Evolutionary conservation across 2,888 invertebrate genomes (phyloP).

Genomic region (Tuberolachnus salignus): DNA sequence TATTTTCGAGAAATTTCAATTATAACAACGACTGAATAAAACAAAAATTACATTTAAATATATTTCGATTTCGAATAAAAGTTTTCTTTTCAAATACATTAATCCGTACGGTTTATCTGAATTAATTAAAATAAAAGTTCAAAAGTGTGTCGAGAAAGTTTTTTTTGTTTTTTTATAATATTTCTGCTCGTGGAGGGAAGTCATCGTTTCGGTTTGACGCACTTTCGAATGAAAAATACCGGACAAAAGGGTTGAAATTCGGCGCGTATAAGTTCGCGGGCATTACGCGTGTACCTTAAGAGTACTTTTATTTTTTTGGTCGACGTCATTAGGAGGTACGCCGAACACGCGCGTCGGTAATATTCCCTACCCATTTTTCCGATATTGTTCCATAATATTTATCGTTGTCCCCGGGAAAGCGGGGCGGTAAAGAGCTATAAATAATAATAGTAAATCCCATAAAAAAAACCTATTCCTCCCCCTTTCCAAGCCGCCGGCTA

Average conservation of each 20-base stretch:
- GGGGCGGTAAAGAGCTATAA: not conserved
- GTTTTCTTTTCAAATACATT: not conserved
- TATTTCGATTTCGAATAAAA: not conserved
- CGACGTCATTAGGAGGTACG: not conserved
- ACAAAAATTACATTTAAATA: too few species aligned
- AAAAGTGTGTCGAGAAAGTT: not conserved
- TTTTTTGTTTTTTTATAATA: not conserved
- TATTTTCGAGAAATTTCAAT: too few species aligned
- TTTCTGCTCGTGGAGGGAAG: not conserved
- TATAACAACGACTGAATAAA: too few species aligned
- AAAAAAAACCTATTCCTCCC: slow-evolving; percentile 10
- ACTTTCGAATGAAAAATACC: not conserved
- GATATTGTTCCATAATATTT: slow-evolving; percentile 3
- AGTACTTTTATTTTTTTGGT: not conserved
- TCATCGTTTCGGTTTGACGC: not conserved
- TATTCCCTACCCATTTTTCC: slow-evolving; percentile 11
- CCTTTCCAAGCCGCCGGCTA: not conserved
- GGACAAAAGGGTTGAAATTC: not conserved
- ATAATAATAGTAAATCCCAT: slow-evolving; percentile 24
- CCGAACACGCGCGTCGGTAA: not conserved
- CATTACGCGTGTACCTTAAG: not conserved
- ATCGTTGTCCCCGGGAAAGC: slow-evolving; percentile 13
- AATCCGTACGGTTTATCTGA: not conserved
- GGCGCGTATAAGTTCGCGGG: not conserved
- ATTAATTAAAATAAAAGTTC: not conserved